Evolutionary conservation across 2,113 vertebrate genomes (phyloP), one percentile per base, ranked within the genome.

Genomic region (Gobio gobio): DNA sequence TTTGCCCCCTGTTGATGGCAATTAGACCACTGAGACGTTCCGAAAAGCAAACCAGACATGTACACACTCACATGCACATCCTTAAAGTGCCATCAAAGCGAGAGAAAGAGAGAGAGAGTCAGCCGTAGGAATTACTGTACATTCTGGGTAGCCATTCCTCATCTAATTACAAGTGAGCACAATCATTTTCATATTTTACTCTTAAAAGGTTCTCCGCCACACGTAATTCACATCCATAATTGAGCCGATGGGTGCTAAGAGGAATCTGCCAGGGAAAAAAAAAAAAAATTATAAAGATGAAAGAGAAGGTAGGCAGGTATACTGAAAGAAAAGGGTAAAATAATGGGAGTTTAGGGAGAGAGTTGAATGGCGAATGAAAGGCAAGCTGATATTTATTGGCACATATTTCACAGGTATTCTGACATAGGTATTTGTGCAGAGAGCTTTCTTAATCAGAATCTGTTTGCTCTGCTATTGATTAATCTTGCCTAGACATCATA

Each of bases 1-100:
- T 92, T 89, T 93, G 26, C 89, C 92, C 92, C 91, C 93, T 77
- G 88, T 92, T 93, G 93, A 94, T 92, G 93, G 93, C 91, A 93
- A 94, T 94, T 94, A 93, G 92, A 91, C 88, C 90, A 81, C 26
- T 29, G 54, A 82, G 59, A 76, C 3, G 45, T 16, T 82, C 70
- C 47, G 58, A 74, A 86, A 73, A 84, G 73, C 74, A 63, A 66
- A 51, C 24, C 36, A 45, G 49, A 49, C 24, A 80, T 51, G 56
- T 5, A 76, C 24, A 64, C 26, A 3, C 72, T 10, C 58, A 64
- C 47, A 56, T 54, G 74, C 56, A 84, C 72, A 84, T 49, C 43
- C 22, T 83, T 64, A 63, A 63, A 36, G 36, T 70, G 40, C 64
- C 77, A 9, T 49, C 82, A 74, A 33, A 49, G 73, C 10, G 33